These are phyloP conservation scores for Atractosteus spatula DNA, from an alignment of 2,113 vertebrate species.

Conservation along the genomic window DNA sequence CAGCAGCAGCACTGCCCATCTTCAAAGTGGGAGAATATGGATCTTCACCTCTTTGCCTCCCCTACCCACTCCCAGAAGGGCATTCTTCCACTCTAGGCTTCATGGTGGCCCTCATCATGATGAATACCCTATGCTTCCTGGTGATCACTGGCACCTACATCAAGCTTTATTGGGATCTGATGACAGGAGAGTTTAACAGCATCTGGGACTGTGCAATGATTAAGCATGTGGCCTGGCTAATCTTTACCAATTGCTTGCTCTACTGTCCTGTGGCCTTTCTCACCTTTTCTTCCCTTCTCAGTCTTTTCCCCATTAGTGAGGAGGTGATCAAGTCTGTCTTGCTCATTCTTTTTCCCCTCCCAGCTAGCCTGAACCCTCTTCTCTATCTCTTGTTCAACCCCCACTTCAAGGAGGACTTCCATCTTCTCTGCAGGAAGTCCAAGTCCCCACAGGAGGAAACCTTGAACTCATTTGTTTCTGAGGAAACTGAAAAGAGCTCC, in stretches of 20 bases:
- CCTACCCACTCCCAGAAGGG: constrained; percentile 71
- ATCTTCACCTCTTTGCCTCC: constrained; percentile 88
- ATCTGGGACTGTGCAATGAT: constrained; percentile 90
- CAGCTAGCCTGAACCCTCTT: constrained; percentile 87
- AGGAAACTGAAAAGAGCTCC: constrained; percentile 84
- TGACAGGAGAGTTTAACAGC: constrained; percentile 76
- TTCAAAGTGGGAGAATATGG: constrained; percentile 82
- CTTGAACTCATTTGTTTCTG: constrained; percentile 58
- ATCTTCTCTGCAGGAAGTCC: constrained; percentile 65
- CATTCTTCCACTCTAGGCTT: constrained; percentile 68
- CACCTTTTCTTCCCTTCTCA: constrained; percentile 83
- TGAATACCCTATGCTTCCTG: constrained; percentile 85
- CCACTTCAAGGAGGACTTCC: constrained; percentile 77
- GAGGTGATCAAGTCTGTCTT: constrained; percentile 87
- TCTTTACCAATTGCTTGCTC: constrained; percentile 89
- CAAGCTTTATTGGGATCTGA: constrained; percentile 84
- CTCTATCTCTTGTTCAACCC: constrained; percentile 88
- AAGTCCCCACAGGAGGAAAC: constrained; percentile 56
- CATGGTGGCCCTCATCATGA: constrained; percentile 72
- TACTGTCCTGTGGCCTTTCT: constrained; percentile 92
- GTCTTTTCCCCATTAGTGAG: constrained; percentile 80
- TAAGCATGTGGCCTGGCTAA: constrained; percentile 90
- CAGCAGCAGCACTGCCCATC: constrained; percentile 75
- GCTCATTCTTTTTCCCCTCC: constrained; percentile 84
- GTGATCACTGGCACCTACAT: constrained; percentile 84